Evolutionary conservation across 2,113 vertebrate genomes (phyloP).

Genomic region (Protobothrops mucrosquamatus): DNA sequence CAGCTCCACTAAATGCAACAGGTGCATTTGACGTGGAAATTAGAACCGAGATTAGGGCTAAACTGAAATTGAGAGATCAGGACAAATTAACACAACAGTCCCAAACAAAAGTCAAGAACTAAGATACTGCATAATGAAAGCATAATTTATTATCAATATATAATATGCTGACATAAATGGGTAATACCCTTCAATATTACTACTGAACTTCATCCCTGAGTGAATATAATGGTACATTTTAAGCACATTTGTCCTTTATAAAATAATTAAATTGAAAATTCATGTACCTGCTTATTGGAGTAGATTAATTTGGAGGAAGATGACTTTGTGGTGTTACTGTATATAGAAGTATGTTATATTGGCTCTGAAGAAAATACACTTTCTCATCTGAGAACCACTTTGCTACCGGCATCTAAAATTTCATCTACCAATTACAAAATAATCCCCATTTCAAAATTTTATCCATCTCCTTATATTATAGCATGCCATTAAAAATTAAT

Average conservation of each 20-base stretch:
- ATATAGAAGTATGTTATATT: neutral
- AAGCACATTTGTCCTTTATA: conserved; percentile 31
- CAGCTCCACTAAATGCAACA: neutral
- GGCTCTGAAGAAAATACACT: conserved; percentile 43
- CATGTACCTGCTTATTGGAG: conserved; percentile 32
- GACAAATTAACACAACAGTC: neutral
- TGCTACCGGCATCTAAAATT: conserved; percentile 4
- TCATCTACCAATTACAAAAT: conserved; percentile 8
- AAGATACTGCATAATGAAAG: neutral
- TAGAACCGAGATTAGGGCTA: neutral
- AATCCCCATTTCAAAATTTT: neutral
- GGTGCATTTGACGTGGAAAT: neutral
- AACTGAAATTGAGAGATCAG: neutral
- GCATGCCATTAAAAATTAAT: neutral
- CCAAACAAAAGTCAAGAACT: neutral
- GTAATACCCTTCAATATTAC: neutral
- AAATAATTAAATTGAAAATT: conserved; percentile 18
- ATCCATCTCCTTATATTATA: neutral
- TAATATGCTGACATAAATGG: neutral
- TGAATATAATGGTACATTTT: conserved; percentile 50
- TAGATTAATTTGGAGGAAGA: conserved; percentile 29
- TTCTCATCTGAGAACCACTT: neutral
- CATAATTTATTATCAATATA: conserved; percentile 21
- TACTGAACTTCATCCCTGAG: conserved; percentile 61
- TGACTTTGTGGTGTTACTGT: conserved; percentile 11